Conservation (phyloP, 2,797 vertebrate species). For the Crypturellus tataupa region DNA sequence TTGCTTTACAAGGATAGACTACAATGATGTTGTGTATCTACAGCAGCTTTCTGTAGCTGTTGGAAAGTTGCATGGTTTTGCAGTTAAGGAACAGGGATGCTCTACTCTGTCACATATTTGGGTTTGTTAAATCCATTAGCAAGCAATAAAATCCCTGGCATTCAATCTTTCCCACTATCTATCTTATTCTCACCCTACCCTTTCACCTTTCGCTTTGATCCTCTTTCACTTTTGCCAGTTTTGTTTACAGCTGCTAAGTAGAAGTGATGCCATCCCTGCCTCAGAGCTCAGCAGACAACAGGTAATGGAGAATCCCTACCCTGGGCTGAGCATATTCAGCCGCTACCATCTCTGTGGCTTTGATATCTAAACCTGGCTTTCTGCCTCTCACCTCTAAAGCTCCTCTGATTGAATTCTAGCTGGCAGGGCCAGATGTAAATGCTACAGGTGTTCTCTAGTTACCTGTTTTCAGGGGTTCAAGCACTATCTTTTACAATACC, state of each 20-base stretch:
- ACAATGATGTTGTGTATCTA: not conserved
- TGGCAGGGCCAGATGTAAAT: not conserved
- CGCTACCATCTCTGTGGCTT: not conserved
- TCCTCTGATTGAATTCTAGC: not conserved
- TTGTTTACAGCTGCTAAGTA: not conserved
- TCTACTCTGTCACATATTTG: slow-evolving; percentile 12
- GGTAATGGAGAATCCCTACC: fast-evolving
- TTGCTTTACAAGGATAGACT: slow-evolving; percentile 53
- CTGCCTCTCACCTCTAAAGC: not conserved
- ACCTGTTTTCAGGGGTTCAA: not conserved
- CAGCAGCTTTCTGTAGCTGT: not conserved
- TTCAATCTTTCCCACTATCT: not conserved
- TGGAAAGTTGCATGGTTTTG: slow-evolving; percentile 49
- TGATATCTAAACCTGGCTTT: not conserved
- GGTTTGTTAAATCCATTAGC: slow-evolving; percentile 66
- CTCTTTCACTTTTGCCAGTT: not conserved
- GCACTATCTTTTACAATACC: not conserved
- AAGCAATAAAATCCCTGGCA: slow-evolving; percentile 10
- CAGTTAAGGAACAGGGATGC: slow-evolving; percentile 36
- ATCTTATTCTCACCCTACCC: not conserved
- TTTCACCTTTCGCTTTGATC: not conserved
- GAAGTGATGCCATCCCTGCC: not conserved
- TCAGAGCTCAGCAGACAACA: not conserved
- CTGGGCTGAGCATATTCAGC: not conserved
- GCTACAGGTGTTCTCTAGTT: not conserved